These are phyloP conservation scores for Euphonia xanthogaster DNA, from an alignment of 2,797 vertebrate genomes.

Conservation along the genomic window DNA sequence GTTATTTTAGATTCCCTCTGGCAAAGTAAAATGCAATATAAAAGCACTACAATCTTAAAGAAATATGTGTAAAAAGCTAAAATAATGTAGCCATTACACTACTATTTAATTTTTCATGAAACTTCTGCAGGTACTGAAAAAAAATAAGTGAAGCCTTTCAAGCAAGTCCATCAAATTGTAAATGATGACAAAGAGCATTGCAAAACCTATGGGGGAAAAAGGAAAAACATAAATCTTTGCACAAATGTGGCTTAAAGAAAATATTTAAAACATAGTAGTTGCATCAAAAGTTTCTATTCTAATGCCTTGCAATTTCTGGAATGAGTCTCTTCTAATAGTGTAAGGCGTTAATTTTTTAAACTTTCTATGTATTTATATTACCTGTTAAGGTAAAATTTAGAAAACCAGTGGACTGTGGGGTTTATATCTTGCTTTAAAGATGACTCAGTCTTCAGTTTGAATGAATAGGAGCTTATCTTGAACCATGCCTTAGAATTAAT, in stretches of 20 bases:
- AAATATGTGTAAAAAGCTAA: not conserved
- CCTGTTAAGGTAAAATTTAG: not conserved
- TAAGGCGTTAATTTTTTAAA: not conserved
- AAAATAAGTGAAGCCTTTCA: not conserved
- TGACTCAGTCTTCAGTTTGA: not conserved
- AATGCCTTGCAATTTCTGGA: not conserved
- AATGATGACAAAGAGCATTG: not conserved
- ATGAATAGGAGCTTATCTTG: not conserved
- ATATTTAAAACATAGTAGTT: not conserved
- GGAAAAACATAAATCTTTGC: rapidly evolving
- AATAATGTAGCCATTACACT: not conserved
- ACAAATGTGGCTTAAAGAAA: not conserved
- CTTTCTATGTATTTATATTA: not conserved
- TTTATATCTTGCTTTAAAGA: not conserved
- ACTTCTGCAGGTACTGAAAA: not conserved
- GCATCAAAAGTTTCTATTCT: not conserved
- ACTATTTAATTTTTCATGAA: not conserved
- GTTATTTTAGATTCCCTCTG: not conserved
- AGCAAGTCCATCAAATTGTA: not conserved
- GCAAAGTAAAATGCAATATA: not conserved
- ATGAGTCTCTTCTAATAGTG: not conserved
- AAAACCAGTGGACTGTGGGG: not conserved
- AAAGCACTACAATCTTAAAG: not conserved
- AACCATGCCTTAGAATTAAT: not conserved
- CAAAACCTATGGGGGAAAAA: not conserved